Base-by-base conservation (phyloP, 2,888 invertebrate species). In the Noctua comes region DNA sequence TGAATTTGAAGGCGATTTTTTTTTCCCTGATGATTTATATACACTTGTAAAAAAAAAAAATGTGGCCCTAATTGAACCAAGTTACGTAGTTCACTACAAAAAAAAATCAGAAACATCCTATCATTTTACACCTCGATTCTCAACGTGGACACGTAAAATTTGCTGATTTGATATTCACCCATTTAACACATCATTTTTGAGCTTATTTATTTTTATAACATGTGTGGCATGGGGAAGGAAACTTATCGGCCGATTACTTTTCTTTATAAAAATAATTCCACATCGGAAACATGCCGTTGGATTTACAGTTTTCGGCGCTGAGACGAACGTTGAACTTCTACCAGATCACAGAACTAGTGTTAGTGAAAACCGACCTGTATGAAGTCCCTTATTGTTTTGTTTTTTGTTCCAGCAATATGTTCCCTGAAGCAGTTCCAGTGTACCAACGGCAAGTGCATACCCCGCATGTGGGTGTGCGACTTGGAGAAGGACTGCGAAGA, bases 401-500 rank as follows among this genome's bases (percentile, higher is more conserved):
- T 68, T 73, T 88, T 92, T 89, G 91, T 95, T 91, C 7, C 94
- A 97, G 96, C 93, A 80, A 97, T 96, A 82, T 98, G 98, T 93
- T 97, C 97, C 51, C 91, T 97, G 90, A 98, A 98, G 94, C 98
- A 98, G 94, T 98, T 98, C 93, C 97, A 97, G 91, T 98, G 98
- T 94, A 97, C 95, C 88, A 98, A 98, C 93, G 98, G 98, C 88
- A 97, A 97, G 89, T 98, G 98, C 94, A 98, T 98, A 94, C 98
- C 98, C 36, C 96, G 98, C 83, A 97, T 98, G 82, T 98, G 98
- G 97, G 97, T 98, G 85, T 99, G 99, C 93, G 98, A 99, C 93
- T 97, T 98, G 77, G 97, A 98, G 73, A 97, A 98, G 89, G 98
- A 99, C 94, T 99, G 99, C 94, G 97, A 96, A 70, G 99, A 98